Evolutionary conservation across 1,140 invertebrate species (phyloP), one percentile per base, ranked within the genome.

Genomic region (Chrysoperla carnea): DNA sequence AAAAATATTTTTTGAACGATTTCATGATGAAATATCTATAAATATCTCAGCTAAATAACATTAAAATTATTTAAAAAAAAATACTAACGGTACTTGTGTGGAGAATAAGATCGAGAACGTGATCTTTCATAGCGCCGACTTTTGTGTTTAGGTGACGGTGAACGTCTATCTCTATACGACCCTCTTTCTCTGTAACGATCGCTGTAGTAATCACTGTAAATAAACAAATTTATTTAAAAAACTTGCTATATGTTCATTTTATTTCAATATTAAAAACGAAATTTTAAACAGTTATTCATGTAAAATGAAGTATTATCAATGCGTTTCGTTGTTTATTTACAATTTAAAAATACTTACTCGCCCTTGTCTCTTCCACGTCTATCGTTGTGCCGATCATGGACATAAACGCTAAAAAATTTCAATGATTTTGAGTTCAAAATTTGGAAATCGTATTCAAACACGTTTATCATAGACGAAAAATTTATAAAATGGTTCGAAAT

Each of bases 51-150:
- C n/a, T n/a, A n/a, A n/a, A n/a, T n/a, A n/a, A n/a, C n/a, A n/a
- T n/a, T n/a, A n/a, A n/a, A n/a, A n/a, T n/a, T n/a, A n/a, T n/a
- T n/a, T n/a, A n/a, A n/a, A n/a, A 23, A 23, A 23, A 23, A 23
- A 23, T 23, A 23, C 17, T 23, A 33, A 33, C 31, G 31, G 35
- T 52, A 80, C 75, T 78, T 75, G 87, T 85, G 81, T 61, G 85
- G 85, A 48, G 82, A 84, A 64, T 86, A 88, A 50, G 84, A 87
- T 47, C 83, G 74, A 49, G 84, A 85, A 50, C 83, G 68, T 14
- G 80, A 82, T 39, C 78, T 73, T 47, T 84, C 81, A 54, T 84
- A 82, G 49, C 71, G 68, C 42, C 66, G 59, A 50, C 66, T 63
- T 41, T 63, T 62, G 53, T 69, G 69, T 56, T 73, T 69, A 49